Evolutionary conservation across 2,797 vertebrate species (phyloP), one percentile per base, ranked within the genome.

Genomic region (Amniataba percoides): DNA sequence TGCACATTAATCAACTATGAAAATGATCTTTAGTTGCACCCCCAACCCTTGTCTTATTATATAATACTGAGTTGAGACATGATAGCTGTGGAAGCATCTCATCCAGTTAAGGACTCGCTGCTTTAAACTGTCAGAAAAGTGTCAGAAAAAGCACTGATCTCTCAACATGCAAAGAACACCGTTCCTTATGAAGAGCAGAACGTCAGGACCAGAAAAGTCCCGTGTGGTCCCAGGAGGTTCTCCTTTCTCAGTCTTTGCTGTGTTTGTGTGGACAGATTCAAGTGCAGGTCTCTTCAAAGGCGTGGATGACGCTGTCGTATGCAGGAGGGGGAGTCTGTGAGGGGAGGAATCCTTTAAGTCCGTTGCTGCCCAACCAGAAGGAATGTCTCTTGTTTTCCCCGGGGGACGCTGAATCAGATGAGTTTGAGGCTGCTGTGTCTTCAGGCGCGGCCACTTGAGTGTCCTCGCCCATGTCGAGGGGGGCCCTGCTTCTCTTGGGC

Each of bases 221-320:
- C 16, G n/a, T 57, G 68, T 70, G 40, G 62, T 72, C 56, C 34
- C 55, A 3, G 23, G 52, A n/a, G 48, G 34, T 25, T 68, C n/a
- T 55, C 11, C 25, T 39, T 55, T 69, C 42, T 65, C 65, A 55
- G 52, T 59, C 46, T 36, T 46, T 66, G 15, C 53, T 27, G 45
- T 51, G 3, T 61, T 59, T 16, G 18, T 11, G 23, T 13, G 5
- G 31, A 70, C 55, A 51, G 60, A 23, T 65, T 95, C 84, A 96
- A 62, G 94, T 94, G 74, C 91, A 84, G 2, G 94, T 92, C 87
- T 96, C 94, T 56, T 95, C 87, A 76, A 94, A 98, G 7, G 97
- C 96, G 71, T 96, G 97, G 82, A 99, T 97, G 89, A 99, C 96
- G 58, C 96, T 97, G 86, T 99, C 96, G 8, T 99, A 99, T 4